phyloP scores from a whole-genome alignment of 2,888 invertebrate genomes.

The Habrosyne pyritoides region DNA sequence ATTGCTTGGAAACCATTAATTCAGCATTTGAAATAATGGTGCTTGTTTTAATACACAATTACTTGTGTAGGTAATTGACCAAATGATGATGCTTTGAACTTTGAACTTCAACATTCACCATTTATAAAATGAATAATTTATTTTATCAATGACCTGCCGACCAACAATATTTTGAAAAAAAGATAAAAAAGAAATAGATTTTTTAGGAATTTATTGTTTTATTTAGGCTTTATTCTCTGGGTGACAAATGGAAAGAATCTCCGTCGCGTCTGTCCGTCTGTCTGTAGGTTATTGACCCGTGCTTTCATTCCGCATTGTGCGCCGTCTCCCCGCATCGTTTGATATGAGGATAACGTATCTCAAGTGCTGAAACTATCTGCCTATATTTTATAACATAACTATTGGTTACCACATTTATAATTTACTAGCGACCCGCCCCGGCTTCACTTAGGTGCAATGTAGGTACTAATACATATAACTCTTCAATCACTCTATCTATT shows the following conservation, averaged over 20 bases:
- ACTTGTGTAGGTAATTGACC: background rate
- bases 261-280: constrained; percentile 31
- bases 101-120: background rate
- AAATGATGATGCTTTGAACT: background rate
- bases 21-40: constrained; percentile 12
- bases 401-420: background rate
- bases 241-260: constrained; percentile 28
- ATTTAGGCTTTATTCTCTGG: constrained; percentile 12
- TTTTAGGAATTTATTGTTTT: background rate
- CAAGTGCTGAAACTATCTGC: background rate
- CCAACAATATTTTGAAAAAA: too few relatives aligned
- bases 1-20: constrained; percentile 34
- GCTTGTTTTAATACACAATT: constrained; percentile 1
- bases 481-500: too few relatives aligned
- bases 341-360: constrained; percentile 18
- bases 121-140: background rate
- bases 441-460: too few relatives aligned
- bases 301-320: constrained; percentile 49
- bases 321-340: constrained; percentile 26
- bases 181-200: too few relatives aligned
- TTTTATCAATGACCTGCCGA: background rate
- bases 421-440: too few relatives aligned
- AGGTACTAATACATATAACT: too few relatives aligned
- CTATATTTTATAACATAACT: background rate
- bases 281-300: constrained; percentile 52